phyloP scores from a whole-genome alignment of 2,113 vertebrate species.

The Gymnarchus niloticus region DNA sequence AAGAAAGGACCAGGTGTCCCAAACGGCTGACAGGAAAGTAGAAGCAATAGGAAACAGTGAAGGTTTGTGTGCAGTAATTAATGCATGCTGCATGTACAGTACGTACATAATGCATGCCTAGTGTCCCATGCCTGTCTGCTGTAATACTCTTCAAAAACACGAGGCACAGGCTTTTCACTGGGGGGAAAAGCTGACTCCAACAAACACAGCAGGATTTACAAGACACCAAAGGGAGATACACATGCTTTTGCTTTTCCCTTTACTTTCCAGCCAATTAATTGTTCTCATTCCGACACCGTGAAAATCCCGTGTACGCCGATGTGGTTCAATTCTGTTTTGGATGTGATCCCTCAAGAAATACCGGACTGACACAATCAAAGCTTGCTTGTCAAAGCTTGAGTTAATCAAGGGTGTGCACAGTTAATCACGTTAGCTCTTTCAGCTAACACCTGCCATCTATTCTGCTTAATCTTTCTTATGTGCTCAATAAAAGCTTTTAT shows the following conservation, averaged over 20 bases:
- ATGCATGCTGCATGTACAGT: not conserved
- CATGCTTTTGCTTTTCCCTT: slow-evolving; percentile 44
- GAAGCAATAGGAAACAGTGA: not conserved
- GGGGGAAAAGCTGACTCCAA: slow-evolving; percentile 16
- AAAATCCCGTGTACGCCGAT: slow-evolving; percentile 56
- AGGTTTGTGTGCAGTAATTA: not conserved
- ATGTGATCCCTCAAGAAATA: slow-evolving; percentile 59
- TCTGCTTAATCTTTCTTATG: slow-evolving; percentile 44
- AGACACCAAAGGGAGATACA: slow-evolving; percentile 5
- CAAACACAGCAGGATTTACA: slow-evolving; percentile 9
- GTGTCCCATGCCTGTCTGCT: not conserved
- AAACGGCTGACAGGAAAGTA: not conserved
- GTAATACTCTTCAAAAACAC: not conserved
- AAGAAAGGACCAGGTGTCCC: not conserved
- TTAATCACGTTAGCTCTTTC: slow-evolving; percentile 64
- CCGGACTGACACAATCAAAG: slow-evolving; percentile 59
- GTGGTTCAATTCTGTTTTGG: slow-evolving; percentile 47
- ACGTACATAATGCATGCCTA: slow-evolving; percentile 1
- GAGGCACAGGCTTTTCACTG: slow-evolving; percentile 23
- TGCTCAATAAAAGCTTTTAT: slow-evolving; percentile 45
- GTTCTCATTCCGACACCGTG: slow-evolving; percentile 44
- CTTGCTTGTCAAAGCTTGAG: slow-evolving; percentile 60
- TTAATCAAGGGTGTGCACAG: slow-evolving; percentile 55
- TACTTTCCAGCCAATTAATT: slow-evolving; percentile 60
- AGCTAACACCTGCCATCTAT: slow-evolving; percentile 49